Base-by-base conservation (phyloP, 2,888 invertebrate genomes). In the Ellobium chinense region DNA sequence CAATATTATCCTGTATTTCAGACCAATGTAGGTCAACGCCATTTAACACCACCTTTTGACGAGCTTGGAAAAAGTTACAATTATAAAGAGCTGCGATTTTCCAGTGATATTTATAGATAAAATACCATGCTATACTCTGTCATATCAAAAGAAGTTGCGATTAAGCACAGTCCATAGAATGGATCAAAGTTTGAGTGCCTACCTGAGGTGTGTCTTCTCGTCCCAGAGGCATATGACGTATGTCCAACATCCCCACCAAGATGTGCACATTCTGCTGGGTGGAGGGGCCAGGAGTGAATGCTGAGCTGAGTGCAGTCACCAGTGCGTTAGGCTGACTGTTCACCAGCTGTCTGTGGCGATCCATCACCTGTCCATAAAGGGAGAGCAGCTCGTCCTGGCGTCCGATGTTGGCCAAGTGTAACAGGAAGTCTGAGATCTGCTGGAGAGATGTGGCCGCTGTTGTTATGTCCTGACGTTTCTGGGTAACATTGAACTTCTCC, bases 341-440 rank as follows among this genome's bases (percentile, higher is more conserved):
- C 14, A 83, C 81, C 18, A 90, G 87, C 46, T 89, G 88, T 27
- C 87, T 87, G 36, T 91, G 85, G 18, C 90, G 80, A 14, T 85
- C 80, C 63, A 86, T 86, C 34, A 91, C 87, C 39, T 83, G 80
- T 9, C 80, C 72, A 58, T 88, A 88, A 14, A 88, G 78, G 3
- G 80, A 46, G 9, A 91, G 80, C 31, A 90, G 81, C 84, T 91
- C 91, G 36, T 87, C 88, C 7, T 88, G 85, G 63, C 87, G 88
- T 18, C 90, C 90, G 65, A 87, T 85, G 7, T 82, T 75, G 31
- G 89, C 73, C 21, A 90, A 84, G 27, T 82, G 73, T 46, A 78
- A 65, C 24, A 90, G 77, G 74, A 87, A 87, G 18, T 77, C 58
- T 12, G 87, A 85, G 68, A 88, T 88, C 74, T 83, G 81, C 29